phyloP scores from a whole-genome alignment of 2,113 vertebrate species.

The Microcebus ravelobensis region DNA sequence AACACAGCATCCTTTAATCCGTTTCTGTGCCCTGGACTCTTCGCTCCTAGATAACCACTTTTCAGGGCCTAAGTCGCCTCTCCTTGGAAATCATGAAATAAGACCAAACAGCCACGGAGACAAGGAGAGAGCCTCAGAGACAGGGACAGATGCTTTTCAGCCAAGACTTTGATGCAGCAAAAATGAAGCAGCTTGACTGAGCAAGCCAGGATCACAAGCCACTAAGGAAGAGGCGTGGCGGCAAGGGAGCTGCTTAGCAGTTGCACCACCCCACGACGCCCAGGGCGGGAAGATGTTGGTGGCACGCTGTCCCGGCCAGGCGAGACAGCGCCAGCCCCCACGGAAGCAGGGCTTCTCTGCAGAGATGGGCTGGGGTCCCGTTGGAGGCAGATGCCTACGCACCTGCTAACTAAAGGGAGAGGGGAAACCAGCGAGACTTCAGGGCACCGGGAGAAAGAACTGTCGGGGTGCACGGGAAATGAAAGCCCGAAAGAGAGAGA shows the following conservation, averaged over 20 bases:
- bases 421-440: not conserved
- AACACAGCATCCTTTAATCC: not conserved
- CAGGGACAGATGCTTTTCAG: not conserved
- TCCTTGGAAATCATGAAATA: not conserved
- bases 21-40: not conserved
- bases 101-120: not conserved
- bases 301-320: not conserved
- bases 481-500: conserved; percentile 18
- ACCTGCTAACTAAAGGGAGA: not conserved
- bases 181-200: not conserved
- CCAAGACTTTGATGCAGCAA: not conserved
- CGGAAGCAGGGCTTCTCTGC: not conserved
- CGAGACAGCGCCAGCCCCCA: not conserved
- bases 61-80: not conserved
- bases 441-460: not conserved
- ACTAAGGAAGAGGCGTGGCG: not conserved
- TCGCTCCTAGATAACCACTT: not conserved
- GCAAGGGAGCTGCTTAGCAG: not conserved
- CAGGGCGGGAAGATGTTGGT: not conserved
- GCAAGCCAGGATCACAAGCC: not conserved
- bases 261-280: not conserved
- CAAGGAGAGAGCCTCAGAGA: not conserved
- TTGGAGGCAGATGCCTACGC: not conserved
- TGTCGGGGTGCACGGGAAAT: not conserved
- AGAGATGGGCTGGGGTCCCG: not conserved